Evolutionary conservation across 2,797 vertebrate genomes (phyloP), one percentile per base, ranked within the genome.

Genomic region (Coccyzus lansbergi): DNA sequence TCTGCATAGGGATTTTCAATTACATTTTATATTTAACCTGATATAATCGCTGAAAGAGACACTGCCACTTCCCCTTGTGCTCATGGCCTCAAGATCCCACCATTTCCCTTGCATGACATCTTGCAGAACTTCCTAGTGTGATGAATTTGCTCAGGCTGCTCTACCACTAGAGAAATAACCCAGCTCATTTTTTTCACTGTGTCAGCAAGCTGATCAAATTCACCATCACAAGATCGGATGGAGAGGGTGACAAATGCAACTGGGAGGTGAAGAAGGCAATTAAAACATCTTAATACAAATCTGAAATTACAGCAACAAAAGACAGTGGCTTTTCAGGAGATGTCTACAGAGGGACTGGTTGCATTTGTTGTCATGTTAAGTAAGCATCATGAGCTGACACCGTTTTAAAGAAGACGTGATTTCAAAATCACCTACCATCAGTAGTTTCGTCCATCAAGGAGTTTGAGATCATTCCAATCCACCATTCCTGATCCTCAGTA

Each of bases 401-500:
- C 44, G 44, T 90, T 88, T 82, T 88, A 79, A 91, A 86, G 63
- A 75, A 44, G 29, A 78, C 8, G 26, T 18, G 8, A 53, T 90
- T 70, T 53, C 46, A 80, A 94, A 92, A 31, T 16, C 55, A 91
- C 97, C 55, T 97, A 98, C 97, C 97, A 52, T 93, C 70, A 42
- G 84, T 31, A 64, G 98, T 97, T 85, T 97, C 96, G 53, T 98
- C 98, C 33, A 92, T 80, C 10, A 96, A 96, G 28, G 97, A 97
- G 94, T 97, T 97, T 38, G 98, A 98, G 21, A 95, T 98, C 77
- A 99, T 94, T 26, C 99, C 99, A 4, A 99, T 98, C 99, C 99
- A 99, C 99, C 99, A 99, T 95, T 99, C 98, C 77, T 96, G 97
- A 79, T 98, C 98, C 2, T 97, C 97, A 5, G 98, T 93, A 91